Evolutionary conservation across 2,113 vertebrate genomes (phyloP).

Genomic region (Seriola quinqueradiata): DNA sequence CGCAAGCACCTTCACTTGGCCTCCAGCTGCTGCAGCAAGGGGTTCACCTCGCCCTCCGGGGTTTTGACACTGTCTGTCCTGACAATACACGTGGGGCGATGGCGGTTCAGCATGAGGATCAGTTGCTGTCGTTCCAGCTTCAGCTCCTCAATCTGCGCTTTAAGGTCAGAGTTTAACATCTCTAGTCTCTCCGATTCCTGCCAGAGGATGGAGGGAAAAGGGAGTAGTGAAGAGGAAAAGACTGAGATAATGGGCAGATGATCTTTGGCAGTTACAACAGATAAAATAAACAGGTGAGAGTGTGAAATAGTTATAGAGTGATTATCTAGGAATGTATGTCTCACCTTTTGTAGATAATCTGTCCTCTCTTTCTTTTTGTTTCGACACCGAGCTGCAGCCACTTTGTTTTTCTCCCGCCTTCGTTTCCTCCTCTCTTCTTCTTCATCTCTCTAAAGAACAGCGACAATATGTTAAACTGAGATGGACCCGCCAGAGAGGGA

Average conservation of each 20-base stretch:
- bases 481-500: not conserved
- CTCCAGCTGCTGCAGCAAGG: slow-evolving; percentile 91
- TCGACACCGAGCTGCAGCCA: slow-evolving; percentile 95
- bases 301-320: not conserved
- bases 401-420: slow-evolving; percentile 97
- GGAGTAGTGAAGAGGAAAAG: not conserved
- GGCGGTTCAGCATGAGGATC: slow-evolving; percentile 95
- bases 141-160: slow-evolving; percentile 97
- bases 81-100: slow-evolving; percentile 96
- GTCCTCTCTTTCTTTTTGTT: slow-evolving; percentile 99
- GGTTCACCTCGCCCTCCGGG: slow-evolving; percentile 90
- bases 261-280: not conserved
- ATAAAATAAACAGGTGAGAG: not conserved
- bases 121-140: slow-evolving; percentile 96
- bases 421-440: slow-evolving; percentile 96
- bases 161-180: slow-evolving; percentile 95
- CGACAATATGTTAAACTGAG: not conserved
- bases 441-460: slow-evolving; percentile 88
- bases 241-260: not conserved
- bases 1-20: slow-evolving; percentile 85
- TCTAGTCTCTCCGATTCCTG: slow-evolving; percentile 96
- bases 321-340: slow-evolving; percentile 1
- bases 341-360: slow-evolving; percentile 95
- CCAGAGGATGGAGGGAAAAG: not conserved
- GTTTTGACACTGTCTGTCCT: slow-evolving; percentile 94